Percentiles rank a stretch among this genome's conserved stretches.
Evolutionary conservation across 2,797 vertebrate species (phyloP).

Genomic region (Acanthurus lineatus): DNA sequence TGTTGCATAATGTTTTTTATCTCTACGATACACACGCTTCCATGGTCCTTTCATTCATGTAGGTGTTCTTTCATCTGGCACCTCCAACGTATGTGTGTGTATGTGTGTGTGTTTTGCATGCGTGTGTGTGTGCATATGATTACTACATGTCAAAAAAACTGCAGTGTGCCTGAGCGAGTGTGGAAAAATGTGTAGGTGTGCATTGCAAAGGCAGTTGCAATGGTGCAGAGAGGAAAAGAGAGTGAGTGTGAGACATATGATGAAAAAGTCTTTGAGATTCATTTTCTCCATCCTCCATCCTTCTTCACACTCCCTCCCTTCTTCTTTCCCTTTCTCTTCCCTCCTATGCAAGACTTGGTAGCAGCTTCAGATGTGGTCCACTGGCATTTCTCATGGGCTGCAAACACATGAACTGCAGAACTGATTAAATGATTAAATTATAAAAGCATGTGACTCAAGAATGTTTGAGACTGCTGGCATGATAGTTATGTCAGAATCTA

Average conservation of each 20-base stretch:
- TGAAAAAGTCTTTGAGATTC: slow-evolving; percentile 56
- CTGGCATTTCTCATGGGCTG: slow-evolving; percentile 33
- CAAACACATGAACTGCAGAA: slow-evolving; percentile 32
- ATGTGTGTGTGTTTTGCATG: slow-evolving; percentile 23
- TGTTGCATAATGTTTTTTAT: slow-evolving; percentile 76
- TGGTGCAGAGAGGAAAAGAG: slow-evolving; percentile 53
- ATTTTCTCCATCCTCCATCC: slow-evolving; percentile 34
- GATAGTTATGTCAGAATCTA: slow-evolving; percentile 22
- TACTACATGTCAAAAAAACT: slow-evolving; percentile 71
- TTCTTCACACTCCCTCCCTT: neutral
- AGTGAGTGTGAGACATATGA: slow-evolving; percentile 45
- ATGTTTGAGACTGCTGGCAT: slow-evolving; percentile 20
- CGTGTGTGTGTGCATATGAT: slow-evolving; percentile 37
- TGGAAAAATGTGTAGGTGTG: slow-evolving; percentile 72
- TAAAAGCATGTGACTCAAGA: slow-evolving; percentile 21
- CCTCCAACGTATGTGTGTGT: slow-evolving; percentile 38
- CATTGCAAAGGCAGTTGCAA: slow-evolving; percentile 53
- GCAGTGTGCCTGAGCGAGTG: slow-evolving; percentile 49
- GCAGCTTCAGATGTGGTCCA: slow-evolving; percentile 26
- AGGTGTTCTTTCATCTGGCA: slow-evolving; percentile 75
- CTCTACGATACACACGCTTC: slow-evolving; percentile 55
- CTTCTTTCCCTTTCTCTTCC: neutral
- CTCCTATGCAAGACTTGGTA: neutral
- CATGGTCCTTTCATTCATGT: slow-evolving; percentile 67
- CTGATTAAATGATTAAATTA: slow-evolving; percentile 39